Base-by-base conservation (phyloP, 1,140 invertebrate species). In the Drosophila funebris region DNA sequence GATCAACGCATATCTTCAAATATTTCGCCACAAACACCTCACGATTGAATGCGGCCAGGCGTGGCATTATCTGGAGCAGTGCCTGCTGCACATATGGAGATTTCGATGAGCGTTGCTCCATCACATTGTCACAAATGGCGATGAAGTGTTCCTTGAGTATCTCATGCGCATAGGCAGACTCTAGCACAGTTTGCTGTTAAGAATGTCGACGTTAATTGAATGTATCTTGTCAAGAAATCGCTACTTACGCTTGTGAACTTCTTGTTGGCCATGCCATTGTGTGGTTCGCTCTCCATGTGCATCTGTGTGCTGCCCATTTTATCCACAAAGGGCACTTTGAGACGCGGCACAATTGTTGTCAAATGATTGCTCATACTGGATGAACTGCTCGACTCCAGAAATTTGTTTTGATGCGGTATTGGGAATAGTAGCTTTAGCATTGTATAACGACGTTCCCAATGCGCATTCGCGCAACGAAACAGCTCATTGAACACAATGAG, bases 401-500 rank as follows among this genome's bases (percentile, higher is more conserved):
- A 72, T 37, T 81, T 79, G 90, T 92, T 68, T 81, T 93, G 66
- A 90, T 93, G 20, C 91, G 74, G 44, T 91, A 91, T 69, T 4
- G 91, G 90, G n/a, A 92, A 80, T 0, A 92, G 54, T 1, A 70
- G 73, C 61, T 90, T 96, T 83, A 98, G 90, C n/a, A 94, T 92
- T 54, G 95, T 95, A 73, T 97, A 97, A 67, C 95, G 95, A 16
- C 94, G 93, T 90, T 98, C 98, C 95, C 97, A 98, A 44, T 95
- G 94, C 2, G 96, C 94, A 93, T 99, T 98, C 44, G 97, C 96
- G 88, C 97, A 98, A 69, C 98, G 93, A 1, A 99, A 93, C 0
- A 99, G 92, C 92, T 99, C 99, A 93, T 99, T 99, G 1, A 99
- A 92, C 9, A 99, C 97, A 9, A 99, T 93, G 0, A 99, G 92